Conservation (phyloP, 2,113 vertebrate species). For the Oxyruncus cristatus region DNA sequence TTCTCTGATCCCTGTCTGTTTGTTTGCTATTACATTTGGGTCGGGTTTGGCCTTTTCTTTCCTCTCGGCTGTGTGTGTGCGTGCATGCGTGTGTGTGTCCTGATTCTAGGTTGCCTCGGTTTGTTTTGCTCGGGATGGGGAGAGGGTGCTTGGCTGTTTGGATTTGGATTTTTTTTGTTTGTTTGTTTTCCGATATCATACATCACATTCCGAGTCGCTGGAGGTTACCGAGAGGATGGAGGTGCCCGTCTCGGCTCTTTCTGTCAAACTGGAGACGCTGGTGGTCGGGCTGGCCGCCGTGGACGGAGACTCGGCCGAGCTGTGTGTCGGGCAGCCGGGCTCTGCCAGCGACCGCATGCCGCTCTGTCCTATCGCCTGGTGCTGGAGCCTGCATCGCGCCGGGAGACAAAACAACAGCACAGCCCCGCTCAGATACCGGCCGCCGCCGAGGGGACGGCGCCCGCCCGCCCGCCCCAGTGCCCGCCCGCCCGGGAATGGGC, state of each 20-base stretch:
- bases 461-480: background rate
- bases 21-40: conserved; percentile 59
- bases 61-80: conserved; percentile 32
- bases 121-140: background rate
- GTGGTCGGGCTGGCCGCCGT: conserved; percentile 97
- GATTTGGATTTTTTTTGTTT: conserved; percentile 6
- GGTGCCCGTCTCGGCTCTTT: conserved; percentile 93
- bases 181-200: conserved; percentile 85
- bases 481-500: background rate
- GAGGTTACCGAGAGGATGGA: conserved; percentile 99
- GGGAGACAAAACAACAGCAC: conserved; percentile 70
- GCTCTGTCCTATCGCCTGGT: conserved; percentile 97
- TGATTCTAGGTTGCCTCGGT: conserved; percentile 59
- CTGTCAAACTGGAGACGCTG: conserved; percentile 97
- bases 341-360: conserved; percentile 97
- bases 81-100: conserved; percentile 60
- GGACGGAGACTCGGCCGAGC: conserved; percentile 97
- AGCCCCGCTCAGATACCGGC: conserved; percentile 40
- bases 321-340: conserved; percentile 94
- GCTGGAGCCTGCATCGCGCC: conserved; percentile 88
- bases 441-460: background rate
- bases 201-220: conserved; percentile 99
- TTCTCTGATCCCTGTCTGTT: conserved; percentile 60
- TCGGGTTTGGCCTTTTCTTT: conserved; percentile 58
- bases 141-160: conserved; percentile 44